phyloP scores from a whole-genome alignment of 2,113 vertebrate species.

The Empidonax alnorum region DNA sequence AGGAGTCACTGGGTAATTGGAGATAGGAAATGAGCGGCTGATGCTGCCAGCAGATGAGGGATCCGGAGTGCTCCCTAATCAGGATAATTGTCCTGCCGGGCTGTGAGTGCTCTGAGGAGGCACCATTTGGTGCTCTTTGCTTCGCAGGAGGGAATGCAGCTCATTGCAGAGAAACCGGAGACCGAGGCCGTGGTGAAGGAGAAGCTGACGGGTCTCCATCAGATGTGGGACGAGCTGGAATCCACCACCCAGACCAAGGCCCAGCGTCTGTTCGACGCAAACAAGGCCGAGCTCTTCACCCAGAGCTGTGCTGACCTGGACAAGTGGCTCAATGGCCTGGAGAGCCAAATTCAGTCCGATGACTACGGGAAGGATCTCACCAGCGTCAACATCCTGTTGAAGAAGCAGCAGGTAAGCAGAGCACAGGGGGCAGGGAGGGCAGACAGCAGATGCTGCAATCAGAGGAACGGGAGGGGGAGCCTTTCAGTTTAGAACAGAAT shows the following conservation, averaged over 20 bases:
- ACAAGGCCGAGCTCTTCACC: constrained; percentile 95
- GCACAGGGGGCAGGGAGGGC: background rate
- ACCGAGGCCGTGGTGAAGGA: constrained; percentile 88
- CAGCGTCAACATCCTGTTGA: constrained; percentile 95
- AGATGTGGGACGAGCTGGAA: constrained; percentile 93
- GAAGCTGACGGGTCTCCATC: constrained; percentile 85
- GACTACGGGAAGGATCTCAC: constrained; percentile 97
- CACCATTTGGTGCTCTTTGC: constrained; percentile 29
- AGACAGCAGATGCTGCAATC: background rate
- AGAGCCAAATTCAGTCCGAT: constrained; percentile 94
- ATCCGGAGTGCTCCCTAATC: constrained; percentile 27
- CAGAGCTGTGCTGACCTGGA: constrained; percentile 96
- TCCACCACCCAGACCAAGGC: constrained; percentile 96
- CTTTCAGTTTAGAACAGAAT: background rate
- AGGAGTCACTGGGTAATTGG: constrained; percentile 16
- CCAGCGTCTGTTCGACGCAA: constrained; percentile 95
- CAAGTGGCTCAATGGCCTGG: constrained; percentile 90
- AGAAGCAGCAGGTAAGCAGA: constrained; percentile 91
- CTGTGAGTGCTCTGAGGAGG: background rate
- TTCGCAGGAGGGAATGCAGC: constrained; percentile 88
- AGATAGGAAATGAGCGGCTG: constrained; percentile 3
- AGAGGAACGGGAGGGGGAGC: background rate
- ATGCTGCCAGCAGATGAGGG: constrained; percentile 11
- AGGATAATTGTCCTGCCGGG: background rate
- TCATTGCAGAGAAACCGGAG: constrained; percentile 95